Base-by-base conservation (phyloP, 37 sponge, comb jelly and placozoan species). In the Lycopodina hypogea region DNA sequence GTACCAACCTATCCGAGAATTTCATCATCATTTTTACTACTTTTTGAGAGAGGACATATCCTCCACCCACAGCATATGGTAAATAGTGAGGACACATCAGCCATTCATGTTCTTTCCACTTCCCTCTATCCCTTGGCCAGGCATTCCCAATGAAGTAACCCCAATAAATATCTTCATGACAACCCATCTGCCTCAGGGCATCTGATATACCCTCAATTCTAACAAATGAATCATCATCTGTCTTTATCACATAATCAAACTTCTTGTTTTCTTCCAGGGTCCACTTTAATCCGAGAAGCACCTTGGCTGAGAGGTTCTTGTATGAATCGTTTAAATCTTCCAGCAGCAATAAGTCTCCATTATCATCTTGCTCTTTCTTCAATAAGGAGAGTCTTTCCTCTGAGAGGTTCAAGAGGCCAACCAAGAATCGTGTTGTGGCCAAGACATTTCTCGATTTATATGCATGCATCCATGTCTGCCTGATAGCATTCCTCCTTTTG, bases 21-120 rank as follows among this genome's bases (percentile, higher is more conserved):
- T 60, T 41, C 36, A 50, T 51, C 0, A 79, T 56, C 2, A 39
- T 37, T n/a, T 36, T n/a, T 1, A 85, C 74, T 21, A 79, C 53
- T 18, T 69, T 7, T n/a, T 26, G n/a, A 24, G 51, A 36, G 0
- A 85, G 74, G 29, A 85, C 39, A 36, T 85, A 85, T 0, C 72
- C 86, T 18, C 79, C 86, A 26, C 86, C 86, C 63, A 70, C 29
- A 1, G 79, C 79, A 41, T 85, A 79, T 26, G 86, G 79, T 18
- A 85, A 29, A 69, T 79, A 85, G 36, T 73, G 72, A 7, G 26
- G 29, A 45, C 86, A 85, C 37, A 70, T 26, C 68, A 24, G 17
- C 79, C 80, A 85, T n/a, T 85, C 33, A 6, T 42, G 48, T 37
- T 85, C 86, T 41, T 35, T 57, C 79, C 79, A 85, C 42, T 52